Evolutionary conservation across 1,140 invertebrate genomes (phyloP), one percentile per base, ranked within the genome.

Genomic region (Apis dorsata): DNA sequence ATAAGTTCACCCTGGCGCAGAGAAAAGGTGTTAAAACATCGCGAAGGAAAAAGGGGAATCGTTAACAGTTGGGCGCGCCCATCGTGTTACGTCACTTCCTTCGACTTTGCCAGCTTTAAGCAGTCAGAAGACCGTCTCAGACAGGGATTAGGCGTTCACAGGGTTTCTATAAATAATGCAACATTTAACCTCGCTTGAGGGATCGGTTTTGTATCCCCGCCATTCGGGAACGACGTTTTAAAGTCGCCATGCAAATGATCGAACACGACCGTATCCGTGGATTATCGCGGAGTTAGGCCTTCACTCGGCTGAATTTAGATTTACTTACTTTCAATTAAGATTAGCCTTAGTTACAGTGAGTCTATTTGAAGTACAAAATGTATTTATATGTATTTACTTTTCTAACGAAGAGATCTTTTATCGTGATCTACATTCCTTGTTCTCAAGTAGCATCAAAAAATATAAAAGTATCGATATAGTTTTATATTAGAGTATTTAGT

Each of bases 91-190:
- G 82, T 88, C 85, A 87, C 82, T 81, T 88, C 71, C 84, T 88
- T 78, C 59, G 84, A 62, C 34, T 44, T 21, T 80, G 79, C 69
- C 86, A 76, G 84, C 85, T 88, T 88, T 85, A 88, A 88, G 84
- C 79, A 89, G 85, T 79, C 82, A 86, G 87, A 85, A 89, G 82
- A 89, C 81, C 78, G 85, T 89, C 88, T 89, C 85, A 89, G 88
- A 89, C 88, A 63, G 73, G 77, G 88, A 89, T 89, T 89, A 89
- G 87, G 79, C 88, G 85, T 86, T 86, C 81, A 76, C 85, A 68
- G 75, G 88, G 85, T 85, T 88, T 89, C 88, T 88, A 89, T 89
- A 89, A 89, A 89, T 89, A 89, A 88, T 88, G 82, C 88, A 85
- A 87, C 88, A 62, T 85, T 85, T 82, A 86, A 83, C 84, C 74